Evolutionary conservation across 2,797 vertebrate species (phyloP), one percentile per base, ranked within the genome.

Genomic region (Acipenser transmontanus): DNA sequence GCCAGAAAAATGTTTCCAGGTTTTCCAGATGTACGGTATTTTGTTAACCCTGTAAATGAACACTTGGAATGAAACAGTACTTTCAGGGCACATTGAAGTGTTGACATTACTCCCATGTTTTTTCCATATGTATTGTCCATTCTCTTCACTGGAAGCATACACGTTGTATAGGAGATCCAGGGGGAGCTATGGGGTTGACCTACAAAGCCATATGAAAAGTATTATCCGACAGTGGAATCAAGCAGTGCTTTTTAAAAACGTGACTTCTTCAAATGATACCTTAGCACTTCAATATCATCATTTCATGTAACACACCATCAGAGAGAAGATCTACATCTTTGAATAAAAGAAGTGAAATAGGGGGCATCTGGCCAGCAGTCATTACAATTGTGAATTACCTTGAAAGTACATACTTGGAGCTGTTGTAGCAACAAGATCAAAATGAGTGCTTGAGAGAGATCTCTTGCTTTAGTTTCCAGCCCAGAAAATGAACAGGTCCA

Each of bases 161-260:
- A 61, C 74, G 52, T 1, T 34, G 65, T 4, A 34, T 34, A 78
- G 78, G 47, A 87, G 78, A 85, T 73, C 69, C 81, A 81, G 82
- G 88, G 88, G 82, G 85, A 88, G 84, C 77, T 86, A 88, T 92
- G 91, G 90, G 87, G 74, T 6, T 74, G 76, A 79, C 17, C 17
- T 17, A 17, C 10, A 77, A 73, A 86, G 74, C 76, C 71, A 1
- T 47, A 62, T 50, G 75, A 77, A 64, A 73, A 76, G 64, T 49
- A 20, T 80, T 69, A 63, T 57, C 62, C 54, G 71, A 74, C 48
- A 10, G 64, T 34, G 74, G 76, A 72, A 74, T 72, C 71, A 74
- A 70, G 50, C 67, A 0, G 47, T 1, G 6, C 75, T 79, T 69
- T 73, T 11, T 14, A 8, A 61, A 17, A 47, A 8, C 10, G 1